phyloP scores from a whole-genome alignment of 2,888 invertebrate species.

The Entomobrya proxima region DNA sequence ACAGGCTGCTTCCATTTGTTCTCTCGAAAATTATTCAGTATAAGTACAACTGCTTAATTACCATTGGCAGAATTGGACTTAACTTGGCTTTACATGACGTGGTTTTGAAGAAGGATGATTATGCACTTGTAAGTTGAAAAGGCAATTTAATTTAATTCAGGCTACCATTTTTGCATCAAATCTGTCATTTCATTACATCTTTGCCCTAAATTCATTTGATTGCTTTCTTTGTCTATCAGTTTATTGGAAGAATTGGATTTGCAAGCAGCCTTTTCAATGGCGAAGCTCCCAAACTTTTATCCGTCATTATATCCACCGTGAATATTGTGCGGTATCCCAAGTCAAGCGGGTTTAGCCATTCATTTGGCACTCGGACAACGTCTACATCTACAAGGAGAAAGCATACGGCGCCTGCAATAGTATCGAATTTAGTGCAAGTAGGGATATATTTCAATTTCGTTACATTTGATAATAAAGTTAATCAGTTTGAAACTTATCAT shows the following conservation, averaged over 20 bases:
- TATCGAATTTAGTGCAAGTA: conserved; percentile 74
- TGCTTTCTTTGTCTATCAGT: no score
- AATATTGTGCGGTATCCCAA: conserved; percentile 81
- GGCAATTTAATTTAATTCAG: background rate
- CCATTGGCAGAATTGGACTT: conserved; percentile 88
- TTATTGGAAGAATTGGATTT: conserved; percentile 89
- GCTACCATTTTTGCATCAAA: background rate
- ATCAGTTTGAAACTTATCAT: background rate
- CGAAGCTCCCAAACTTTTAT: conserved; percentile 89
- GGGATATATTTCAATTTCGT: background rate
- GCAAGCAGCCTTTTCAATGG: conserved; percentile 92
- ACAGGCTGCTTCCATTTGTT: conserved; percentile 86
- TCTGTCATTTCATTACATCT: background rate
- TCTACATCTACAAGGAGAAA: conserved; percentile 59
- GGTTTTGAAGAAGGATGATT: conserved; percentile 87
- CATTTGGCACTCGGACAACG: background rate
- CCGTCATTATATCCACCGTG: conserved; percentile 88
- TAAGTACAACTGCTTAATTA: conserved; percentile 87
- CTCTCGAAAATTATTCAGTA: conserved; percentile 88
- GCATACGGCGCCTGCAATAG: conserved; percentile 72
- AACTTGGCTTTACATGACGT: conserved; percentile 88
- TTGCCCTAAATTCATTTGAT: conserved; percentile 75
- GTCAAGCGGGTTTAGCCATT: background rate
- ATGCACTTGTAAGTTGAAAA: conserved; percentile 83
- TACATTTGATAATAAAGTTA: background rate